Conservation (phyloP, 2,888 invertebrate species). For the Cheiracanthium punctorium region DNA sequence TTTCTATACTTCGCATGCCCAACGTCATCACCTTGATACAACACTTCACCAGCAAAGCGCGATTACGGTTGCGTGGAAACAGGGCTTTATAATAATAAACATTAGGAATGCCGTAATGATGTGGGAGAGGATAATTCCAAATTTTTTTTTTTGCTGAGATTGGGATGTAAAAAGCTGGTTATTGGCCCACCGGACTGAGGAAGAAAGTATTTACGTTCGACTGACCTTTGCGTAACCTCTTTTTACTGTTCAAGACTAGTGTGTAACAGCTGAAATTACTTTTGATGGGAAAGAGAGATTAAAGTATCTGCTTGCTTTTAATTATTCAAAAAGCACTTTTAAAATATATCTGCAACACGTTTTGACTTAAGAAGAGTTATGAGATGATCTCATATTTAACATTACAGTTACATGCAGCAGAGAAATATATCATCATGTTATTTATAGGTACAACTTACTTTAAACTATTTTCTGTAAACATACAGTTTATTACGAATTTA, state of each 20-base stretch:
- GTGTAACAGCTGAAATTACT: background rate
- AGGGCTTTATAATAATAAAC: slow-evolving; percentile 4
- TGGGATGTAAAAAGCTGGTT: background rate
- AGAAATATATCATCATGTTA: no score
- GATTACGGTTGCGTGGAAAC: slow-evolving; percentile 13
- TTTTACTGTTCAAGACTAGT: background rate
- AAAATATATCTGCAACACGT: no score
- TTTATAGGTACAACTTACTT: no score
- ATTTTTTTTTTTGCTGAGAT: background rate
- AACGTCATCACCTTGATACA: background rate
- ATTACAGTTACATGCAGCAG: no score
- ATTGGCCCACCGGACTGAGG: background rate
- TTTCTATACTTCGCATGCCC: slow-evolving; percentile 7
- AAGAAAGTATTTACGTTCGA: background rate
- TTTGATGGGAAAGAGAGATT: no score
- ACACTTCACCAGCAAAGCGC: background rate
- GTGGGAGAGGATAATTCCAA: background rate
- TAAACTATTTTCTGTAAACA: no score
- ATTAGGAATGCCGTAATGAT: slow-evolving; percentile 8
- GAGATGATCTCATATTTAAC: no score
- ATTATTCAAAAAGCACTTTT: no score
- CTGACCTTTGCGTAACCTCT: background rate
- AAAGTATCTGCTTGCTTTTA: no score
- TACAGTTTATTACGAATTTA: no score
- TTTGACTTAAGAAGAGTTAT: no score